Evolutionary conservation across 1,140 invertebrate species (phyloP).

Genomic region (Cydia pomonella): DNA sequence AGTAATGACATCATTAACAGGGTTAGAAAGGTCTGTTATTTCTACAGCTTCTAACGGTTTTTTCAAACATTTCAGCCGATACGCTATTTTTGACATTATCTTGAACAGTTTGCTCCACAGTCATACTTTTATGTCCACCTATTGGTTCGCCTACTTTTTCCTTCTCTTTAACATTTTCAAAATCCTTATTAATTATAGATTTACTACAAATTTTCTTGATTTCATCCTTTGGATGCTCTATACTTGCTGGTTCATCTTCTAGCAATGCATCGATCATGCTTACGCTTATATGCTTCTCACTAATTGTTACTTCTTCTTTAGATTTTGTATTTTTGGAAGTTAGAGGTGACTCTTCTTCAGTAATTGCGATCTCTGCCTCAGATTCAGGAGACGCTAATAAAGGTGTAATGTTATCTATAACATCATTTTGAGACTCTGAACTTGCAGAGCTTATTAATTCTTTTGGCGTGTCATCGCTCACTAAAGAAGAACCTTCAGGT

Average conservation of each 20-base stretch:
- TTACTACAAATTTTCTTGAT: not conserved
- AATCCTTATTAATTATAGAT: not conserved
- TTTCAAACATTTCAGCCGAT: conserved; percentile 16
- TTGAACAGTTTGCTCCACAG: not conserved
- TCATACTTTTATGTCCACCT: not conserved
- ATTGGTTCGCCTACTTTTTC: not conserved
- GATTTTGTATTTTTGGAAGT: conserved; percentile 15
- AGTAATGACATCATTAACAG: conserved; percentile 45
- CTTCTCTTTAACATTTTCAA: not conserved
- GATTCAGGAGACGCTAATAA: conserved; percentile 65
- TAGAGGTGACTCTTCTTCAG: not conserved
- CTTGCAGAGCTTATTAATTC: conserved; percentile 58
- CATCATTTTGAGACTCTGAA: conserved; percentile 63
- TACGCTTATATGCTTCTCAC: conserved; percentile 48
- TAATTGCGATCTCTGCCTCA: conserved; percentile 42
- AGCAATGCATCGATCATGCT: conserved; percentile 49
- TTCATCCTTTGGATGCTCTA: not conserved
- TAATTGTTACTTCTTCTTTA: conserved; percentile 22
- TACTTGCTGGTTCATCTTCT: conserved; percentile 42
- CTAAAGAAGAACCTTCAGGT: conserved; percentile 66
- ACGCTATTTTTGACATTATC: not conserved
- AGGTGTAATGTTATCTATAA: conserved; percentile 61
- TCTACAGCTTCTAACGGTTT: not conserved
- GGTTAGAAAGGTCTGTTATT: conserved; percentile 46
- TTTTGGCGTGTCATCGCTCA: conserved; percentile 59